These are phyloP conservation scores for Drosophila mercatorum DNA, from an alignment of 2,888 invertebrate genomes.

Conservation along the genomic window DNA sequence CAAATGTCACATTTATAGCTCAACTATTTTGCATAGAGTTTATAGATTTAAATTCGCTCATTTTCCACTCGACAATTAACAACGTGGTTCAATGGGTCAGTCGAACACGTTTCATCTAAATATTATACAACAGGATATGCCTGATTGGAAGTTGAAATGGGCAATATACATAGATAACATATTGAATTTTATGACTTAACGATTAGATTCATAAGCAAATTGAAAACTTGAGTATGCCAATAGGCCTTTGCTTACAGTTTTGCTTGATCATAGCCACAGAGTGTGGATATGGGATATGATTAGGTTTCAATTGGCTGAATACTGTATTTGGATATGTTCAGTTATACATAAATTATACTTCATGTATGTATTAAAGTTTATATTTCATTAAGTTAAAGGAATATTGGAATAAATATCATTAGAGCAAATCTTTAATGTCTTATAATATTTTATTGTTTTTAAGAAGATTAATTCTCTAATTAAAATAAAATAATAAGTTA, in stretches of 20 bases:
- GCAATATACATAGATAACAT: not conserved
- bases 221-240: too few species aligned
- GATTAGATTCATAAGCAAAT: not conserved
- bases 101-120: not conserved
- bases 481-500: too few species aligned
- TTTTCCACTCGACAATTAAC: not conserved
- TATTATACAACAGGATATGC: not conserved
- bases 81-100: slow-evolving; percentile 2
- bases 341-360: too few species aligned
- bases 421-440: too few species aligned
- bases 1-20: slow-evolving; percentile 4
- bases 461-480: too few species aligned
- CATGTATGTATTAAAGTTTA: too few species aligned
- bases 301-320: too few species aligned
- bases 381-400: too few species aligned
- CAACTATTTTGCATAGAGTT: slow-evolving; percentile 2
- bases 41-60: not conserved
- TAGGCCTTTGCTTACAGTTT: not conserved
- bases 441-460: too few species aligned
- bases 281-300: not conserved
- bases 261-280: not conserved
- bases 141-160: not conserved
- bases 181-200: not conserved
- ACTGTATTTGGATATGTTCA: too few species aligned
- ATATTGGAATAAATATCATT: too few species aligned